A percentile compares a stretch with the other conserved stretches of the same genome.
phyloP scores from a whole-genome alignment of 35 echinoderm and acorn worm species.

The Apostichopus californicus region DNA sequence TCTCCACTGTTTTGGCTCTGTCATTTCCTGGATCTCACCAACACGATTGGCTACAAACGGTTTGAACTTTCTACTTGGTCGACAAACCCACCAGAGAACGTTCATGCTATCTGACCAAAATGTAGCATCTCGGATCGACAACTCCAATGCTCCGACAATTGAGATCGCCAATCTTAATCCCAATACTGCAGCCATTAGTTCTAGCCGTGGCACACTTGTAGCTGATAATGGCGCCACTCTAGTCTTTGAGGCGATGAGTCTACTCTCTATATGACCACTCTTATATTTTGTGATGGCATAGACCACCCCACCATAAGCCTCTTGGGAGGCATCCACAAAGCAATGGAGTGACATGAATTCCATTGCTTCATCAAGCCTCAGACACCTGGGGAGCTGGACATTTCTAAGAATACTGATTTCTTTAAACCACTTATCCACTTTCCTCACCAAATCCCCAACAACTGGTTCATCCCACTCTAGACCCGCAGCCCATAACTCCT shows the following conservation, averaged over 20 bases:
- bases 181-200: constrained; percentile 55
- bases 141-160: constrained; percentile 1
- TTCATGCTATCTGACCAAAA: constrained; percentile 61
- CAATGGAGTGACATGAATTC: too few relatives aligned
- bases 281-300: background rate
- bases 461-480: too few relatives aligned
- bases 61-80: constrained; percentile 42
- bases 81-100: constrained; percentile 40
- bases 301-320: constrained; percentile 21
- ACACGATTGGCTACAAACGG: constrained; percentile 51
- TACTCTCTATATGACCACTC: background rate
- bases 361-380: too few relatives aligned
- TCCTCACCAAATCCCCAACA: too few relatives aligned
- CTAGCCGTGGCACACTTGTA: constrained; percentile 14
- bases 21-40: constrained; percentile 46
- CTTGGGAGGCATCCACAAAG: constrained; percentile 39
- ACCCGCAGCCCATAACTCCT: too few relatives aligned
- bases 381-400: too few relatives aligned
- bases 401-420: too few relatives aligned
- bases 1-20: constrained; percentile 39
- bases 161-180: constrained; percentile 16
- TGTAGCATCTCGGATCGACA: background rate
- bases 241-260: constrained; percentile 34
- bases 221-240: constrained; percentile 43
- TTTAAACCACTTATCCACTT: too few relatives aligned